Evolutionary conservation across 2,113 vertebrate species (phyloP), one percentile per base, ranked within the genome.

Genomic region (Podocnemis expansa): DNA sequence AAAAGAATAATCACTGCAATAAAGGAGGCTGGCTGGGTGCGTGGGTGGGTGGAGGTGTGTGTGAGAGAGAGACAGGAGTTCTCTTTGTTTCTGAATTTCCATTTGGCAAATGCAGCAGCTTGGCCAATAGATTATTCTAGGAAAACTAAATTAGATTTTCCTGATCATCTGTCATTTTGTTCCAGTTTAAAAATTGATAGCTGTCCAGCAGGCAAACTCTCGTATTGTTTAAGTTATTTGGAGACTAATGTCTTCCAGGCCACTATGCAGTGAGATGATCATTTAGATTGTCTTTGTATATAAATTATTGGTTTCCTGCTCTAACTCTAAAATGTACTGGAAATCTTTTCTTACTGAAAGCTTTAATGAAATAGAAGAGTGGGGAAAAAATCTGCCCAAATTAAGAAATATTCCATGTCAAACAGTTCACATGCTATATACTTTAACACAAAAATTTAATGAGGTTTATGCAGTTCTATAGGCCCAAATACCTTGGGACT

Each of bases 141-240:
- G n/a, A 93, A 94, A 93, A 80, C 41, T 51, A 84, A 85, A 90
- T 83, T 78, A 49, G 2, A n/a, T 82, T 93, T 93, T 93, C 43
- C 16, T 47, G 34, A 49, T 76, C 14, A 70, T 95, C 6, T 89
- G 13, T 82, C 63, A 70, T 95, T 93, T 96, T 83, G 54, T 84
- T 86, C 41, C n/a, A 43, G 19, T 75, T 84, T 8, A 78, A 80
- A 84, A 89, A 12, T 8, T 84, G 43, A 78, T 45, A 91, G 5
- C 11, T 89, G 12, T 80, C 70, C 81, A 91, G 41, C 12, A 81
- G 54, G 60, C 67, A 67, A 91, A 81, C 6, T 34, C 6, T 78
- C 4, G 78, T 17, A 27, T 38, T 78, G 9, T 78, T 67, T 54
- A 88, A 78, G 8, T 60, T 83, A 3, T 52, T 41, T 70, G n/a